Percentiles rank a stretch among this genome's conserved stretches.
Conservation (phyloP, 2,113 vertebrate genomes). For the Psammodynastes pulverulentus region DNA sequence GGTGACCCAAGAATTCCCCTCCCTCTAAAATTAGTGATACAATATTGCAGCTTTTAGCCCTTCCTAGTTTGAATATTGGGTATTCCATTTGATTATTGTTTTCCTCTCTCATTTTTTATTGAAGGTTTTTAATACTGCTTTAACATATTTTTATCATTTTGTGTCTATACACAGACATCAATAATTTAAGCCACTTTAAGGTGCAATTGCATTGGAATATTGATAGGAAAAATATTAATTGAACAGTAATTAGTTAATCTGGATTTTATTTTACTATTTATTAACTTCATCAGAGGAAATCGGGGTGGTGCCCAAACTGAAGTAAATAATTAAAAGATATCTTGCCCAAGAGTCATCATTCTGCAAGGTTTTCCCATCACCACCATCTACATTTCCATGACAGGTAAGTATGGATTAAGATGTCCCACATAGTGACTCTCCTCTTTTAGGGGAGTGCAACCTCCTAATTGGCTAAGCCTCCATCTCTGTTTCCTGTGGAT, state of each 20-base stretch:
- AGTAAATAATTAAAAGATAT: neutral
- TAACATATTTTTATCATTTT: neutral
- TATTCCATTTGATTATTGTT: neutral
- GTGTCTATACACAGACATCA: neutral
- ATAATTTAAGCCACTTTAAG: neutral
- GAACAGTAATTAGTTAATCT: neutral
- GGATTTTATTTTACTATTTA: neutral
- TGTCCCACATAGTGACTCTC: neutral
- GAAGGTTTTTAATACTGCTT: neutral
- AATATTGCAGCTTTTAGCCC: neutral
- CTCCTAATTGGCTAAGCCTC: neutral
- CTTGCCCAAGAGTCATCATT: neutral
- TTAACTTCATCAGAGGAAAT: neutral
- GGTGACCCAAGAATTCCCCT: neutral
- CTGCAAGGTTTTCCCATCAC: neutral
- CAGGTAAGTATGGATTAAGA: neutral
- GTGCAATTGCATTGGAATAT: neutral
- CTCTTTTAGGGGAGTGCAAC: neutral
- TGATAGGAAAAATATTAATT: neutral
- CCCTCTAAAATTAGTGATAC: neutral
- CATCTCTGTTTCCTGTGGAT: neutral
- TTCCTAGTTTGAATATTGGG: neutral
- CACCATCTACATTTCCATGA: neutral
- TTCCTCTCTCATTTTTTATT: neutral
- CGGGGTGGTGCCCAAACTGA: neutral